Evolutionary conservation across 2,797 vertebrate genomes (phyloP).

Genomic region (Orientallactaga sibirica): DNA sequence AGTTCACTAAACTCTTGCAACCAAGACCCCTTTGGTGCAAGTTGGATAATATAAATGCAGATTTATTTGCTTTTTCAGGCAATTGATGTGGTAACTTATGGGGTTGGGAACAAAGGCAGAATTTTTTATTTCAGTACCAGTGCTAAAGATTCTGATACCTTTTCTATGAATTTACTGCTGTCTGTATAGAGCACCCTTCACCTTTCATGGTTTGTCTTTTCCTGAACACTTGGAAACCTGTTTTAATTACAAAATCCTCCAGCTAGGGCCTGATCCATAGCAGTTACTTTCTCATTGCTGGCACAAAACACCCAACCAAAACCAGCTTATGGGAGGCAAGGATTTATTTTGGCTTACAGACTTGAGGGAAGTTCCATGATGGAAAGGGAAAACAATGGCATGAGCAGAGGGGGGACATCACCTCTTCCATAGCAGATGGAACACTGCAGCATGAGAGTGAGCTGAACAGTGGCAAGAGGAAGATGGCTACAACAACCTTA

Average conservation of each 20-base stretch:
- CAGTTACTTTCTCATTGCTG: too few relatives aligned
- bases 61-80: background rate
- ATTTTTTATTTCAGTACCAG: background rate
- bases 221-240: background rate
- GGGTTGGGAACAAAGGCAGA: slow-evolving; percentile 4
- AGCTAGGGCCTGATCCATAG: background rate
- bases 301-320: too few relatives aligned
- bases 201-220: slow-evolving; percentile 5
- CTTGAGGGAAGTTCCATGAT: too few relatives aligned
- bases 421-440: too few relatives aligned
- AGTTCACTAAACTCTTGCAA: background rate
- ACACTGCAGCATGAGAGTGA: too few relatives aligned
- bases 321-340: too few relatives aligned
- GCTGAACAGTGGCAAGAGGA: too few relatives aligned
- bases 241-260: slow-evolving; percentile 32
- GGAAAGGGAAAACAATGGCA: too few relatives aligned
- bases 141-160: background rate
- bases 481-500: too few relatives aligned
- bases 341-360: too few relatives aligned
- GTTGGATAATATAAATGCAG: background rate
- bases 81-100: slow-evolving; percentile 5
- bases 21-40: background rate
- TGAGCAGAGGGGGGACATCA: too few relatives aligned
- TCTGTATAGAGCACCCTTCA: background rate
- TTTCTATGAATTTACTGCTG: background rate